Conservation (phyloP, 1,140 invertebrate genomes). For the Temnothorax nylanderi region DNA sequence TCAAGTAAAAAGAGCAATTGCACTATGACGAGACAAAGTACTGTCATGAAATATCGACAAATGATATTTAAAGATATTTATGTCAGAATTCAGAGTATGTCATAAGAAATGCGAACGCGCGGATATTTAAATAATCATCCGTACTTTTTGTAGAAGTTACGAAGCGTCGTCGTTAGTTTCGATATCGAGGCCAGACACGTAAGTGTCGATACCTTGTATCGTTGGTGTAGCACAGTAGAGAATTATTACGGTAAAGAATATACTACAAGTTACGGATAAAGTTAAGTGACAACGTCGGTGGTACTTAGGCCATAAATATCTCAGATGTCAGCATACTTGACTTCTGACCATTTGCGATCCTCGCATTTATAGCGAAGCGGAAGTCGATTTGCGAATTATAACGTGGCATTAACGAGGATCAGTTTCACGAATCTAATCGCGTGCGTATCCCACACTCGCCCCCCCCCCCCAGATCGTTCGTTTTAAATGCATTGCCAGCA, state of each 20-base stretch:
- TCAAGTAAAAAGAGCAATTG: slow-evolving; percentile 28
- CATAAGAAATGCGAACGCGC: background rate
- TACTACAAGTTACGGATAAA: background rate
- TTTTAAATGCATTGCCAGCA: slow-evolving; percentile 66
- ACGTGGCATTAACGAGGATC: slow-evolving; percentile 58
- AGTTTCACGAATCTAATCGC: slow-evolving; percentile 61
- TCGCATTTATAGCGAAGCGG: slow-evolving; percentile 5
- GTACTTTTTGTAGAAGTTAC: background rate
- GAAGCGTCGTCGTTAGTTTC: slow-evolving; percentile 13
- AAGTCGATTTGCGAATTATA: slow-evolving; percentile 45
- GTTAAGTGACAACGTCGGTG: slow-evolving; percentile 12
- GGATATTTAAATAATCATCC: slow-evolving; percentile 5
- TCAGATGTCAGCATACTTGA: background rate
- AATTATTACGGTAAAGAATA: slow-evolving; percentile 12
- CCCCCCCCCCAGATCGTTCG: background rate
- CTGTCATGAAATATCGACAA: slow-evolving; percentile 20
- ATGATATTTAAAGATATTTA: slow-evolving; percentile 15
- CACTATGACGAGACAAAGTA: slow-evolving; percentile 51
- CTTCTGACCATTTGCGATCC: background rate
- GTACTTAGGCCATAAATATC: slow-evolving; percentile 23
- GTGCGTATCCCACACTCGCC: background rate
- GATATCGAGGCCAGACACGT: background rate
- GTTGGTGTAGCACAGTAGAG: background rate
- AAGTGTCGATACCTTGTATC: background rate
- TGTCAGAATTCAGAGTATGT: background rate